These are phyloP conservation scores for Lithophane leautieri DNA, from an alignment of 2,888 invertebrate genomes.

Conservation along the genomic window DNA sequence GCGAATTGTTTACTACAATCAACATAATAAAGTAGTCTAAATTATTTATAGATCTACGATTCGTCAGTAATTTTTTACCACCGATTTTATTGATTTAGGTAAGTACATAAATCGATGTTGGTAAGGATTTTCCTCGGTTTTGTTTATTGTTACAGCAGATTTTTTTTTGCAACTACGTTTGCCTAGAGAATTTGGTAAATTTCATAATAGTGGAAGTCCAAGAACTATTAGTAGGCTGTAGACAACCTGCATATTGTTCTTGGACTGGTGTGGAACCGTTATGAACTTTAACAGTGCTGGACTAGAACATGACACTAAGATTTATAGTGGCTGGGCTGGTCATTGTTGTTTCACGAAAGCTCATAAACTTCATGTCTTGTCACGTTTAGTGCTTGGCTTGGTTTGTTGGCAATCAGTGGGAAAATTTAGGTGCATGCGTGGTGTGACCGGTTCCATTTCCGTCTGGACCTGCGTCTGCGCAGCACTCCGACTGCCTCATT, in stretches of 20 bases:
- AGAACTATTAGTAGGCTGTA: not conserved
- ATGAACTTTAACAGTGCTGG: slow-evolving; percentile 1
- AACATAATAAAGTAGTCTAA: slow-evolving; percentile 43
- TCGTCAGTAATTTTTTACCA: slow-evolving; percentile 35
- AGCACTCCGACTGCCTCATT: slow-evolving; percentile 69
- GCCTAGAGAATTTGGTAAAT: slow-evolving; percentile 5
- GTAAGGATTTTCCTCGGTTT: slow-evolving; percentile 25
- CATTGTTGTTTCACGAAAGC: slow-evolving; percentile 28
- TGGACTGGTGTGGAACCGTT: not conserved
- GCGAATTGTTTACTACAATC: slow-evolving; percentile 51
- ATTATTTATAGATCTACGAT: slow-evolving; percentile 42
- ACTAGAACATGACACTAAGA: slow-evolving; percentile 11
- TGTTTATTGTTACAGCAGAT: slow-evolving; percentile 16
- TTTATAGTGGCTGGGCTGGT: slow-evolving; percentile 4
- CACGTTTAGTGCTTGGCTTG: slow-evolving; percentile 4
- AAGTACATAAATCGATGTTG: slow-evolving; percentile 27
- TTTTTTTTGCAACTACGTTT: slow-evolving; percentile 2
- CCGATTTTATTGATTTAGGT: slow-evolving; percentile 21
- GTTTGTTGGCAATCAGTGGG: slow-evolving; percentile 31
- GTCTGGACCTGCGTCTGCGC: slow-evolving; percentile 55
- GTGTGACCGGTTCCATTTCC: slow-evolving; percentile 66
- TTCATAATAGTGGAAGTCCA: not conserved
- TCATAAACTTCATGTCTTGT: slow-evolving; percentile 37
- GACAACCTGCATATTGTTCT: not conserved
- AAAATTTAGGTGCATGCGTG: slow-evolving; percentile 34